Conservation (phyloP, 2,888 invertebrate genomes). For the Aporophyla lueneburgensis region DNA sequence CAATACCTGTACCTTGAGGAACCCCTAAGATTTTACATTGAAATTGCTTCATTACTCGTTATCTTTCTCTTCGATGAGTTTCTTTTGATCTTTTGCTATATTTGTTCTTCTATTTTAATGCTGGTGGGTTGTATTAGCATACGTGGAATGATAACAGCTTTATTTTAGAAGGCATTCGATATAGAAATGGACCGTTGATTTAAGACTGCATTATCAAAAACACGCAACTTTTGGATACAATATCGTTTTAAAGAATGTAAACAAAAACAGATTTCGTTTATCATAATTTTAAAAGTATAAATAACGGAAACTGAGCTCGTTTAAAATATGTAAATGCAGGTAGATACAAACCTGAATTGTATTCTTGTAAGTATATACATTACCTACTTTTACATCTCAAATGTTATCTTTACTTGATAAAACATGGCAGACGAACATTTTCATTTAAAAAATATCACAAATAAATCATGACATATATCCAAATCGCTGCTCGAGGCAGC, state of each 20-base stretch:
- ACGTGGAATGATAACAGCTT: constrained; percentile 43
- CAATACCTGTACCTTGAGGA: constrained; percentile 78
- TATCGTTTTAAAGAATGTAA: neutral
- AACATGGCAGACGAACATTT: neutral
- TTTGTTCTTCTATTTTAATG: constrained; percentile 40
- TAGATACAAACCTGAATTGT: neutral
- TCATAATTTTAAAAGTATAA: constrained; percentile 21
- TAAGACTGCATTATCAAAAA: constrained; percentile 11
- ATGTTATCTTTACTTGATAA: neutral
- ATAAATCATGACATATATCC: constrained; percentile 20
- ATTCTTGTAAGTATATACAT: neutral
- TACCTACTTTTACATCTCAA: neutral
- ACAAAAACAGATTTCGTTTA: constrained; percentile 2
- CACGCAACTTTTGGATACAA: constrained; percentile 19
- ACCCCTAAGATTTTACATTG: constrained; percentile 67
- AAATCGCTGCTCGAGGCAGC: constrained; percentile 22
- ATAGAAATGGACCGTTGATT: constrained; percentile 4
- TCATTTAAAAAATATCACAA: neutral
- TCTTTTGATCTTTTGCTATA: constrained; percentile 58
- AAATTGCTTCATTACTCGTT: constrained; percentile 63
- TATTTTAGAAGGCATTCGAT: constrained; percentile 22
- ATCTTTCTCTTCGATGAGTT: constrained; percentile 42
- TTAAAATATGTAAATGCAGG: constrained; percentile 3
- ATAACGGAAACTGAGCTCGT: neutral
- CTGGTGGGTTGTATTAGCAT: constrained; percentile 49